Evolutionary conservation across 2,113 vertebrate genomes (phyloP).

Genomic region (Paramormyrops kingsleyae): DNA sequence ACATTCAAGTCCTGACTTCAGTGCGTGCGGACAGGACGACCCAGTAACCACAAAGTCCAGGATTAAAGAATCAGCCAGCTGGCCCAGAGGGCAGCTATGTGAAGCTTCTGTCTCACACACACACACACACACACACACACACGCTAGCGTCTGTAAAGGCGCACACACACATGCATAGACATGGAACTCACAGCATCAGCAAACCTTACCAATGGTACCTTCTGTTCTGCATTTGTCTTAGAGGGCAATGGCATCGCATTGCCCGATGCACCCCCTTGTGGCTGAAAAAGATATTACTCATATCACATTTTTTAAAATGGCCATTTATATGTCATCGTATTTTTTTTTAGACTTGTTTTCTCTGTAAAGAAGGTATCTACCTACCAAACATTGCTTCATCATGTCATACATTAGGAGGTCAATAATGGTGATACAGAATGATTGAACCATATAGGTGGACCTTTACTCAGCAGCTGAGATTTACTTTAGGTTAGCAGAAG

Average conservation of each 20-base stretch:
- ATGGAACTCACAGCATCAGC: neutral
- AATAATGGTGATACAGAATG: neutral
- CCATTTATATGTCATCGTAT: neutral
- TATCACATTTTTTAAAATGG: slow-evolving; percentile 5
- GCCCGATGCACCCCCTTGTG: slow-evolving; percentile 59
- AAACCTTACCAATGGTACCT: slow-evolving; percentile 37
- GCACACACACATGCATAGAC: neutral
- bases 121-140: neutral
- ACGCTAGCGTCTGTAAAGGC: neutral
- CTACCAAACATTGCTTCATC: neutral
- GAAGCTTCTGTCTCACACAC: neutral
- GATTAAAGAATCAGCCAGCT: neutral
- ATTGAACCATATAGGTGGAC: neutral
- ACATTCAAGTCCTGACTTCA: neutral
- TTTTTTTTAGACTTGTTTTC: neutral
- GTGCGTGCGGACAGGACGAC: neutral
- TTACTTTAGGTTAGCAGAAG: neutral
- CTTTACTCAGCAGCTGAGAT: neutral
- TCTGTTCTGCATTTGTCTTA: slow-evolving; percentile 36
- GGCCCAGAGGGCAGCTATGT: neutral
- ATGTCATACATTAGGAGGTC: neutral
- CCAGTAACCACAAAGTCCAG: neutral
- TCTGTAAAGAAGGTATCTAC: neutral
- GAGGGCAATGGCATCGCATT: slow-evolving; percentile 58
- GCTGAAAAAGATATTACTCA: slow-evolving; percentile 43